These are phyloP conservation scores for Tigriopus californicus DNA, from an alignment of 2,888 invertebrate species.

Conservation along the genomic window DNA sequence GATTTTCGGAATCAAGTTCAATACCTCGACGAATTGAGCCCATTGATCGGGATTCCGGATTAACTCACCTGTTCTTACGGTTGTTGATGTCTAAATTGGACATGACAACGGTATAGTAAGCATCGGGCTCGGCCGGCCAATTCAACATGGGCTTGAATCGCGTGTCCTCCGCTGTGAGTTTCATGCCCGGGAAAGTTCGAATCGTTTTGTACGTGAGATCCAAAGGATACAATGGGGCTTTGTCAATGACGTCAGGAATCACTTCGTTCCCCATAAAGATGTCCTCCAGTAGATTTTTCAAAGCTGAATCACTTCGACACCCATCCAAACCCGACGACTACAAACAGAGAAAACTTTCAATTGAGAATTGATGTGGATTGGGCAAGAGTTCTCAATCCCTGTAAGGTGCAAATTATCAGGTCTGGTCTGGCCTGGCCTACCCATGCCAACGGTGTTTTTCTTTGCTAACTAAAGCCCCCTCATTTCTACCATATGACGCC, in stretches of 20 bases:
- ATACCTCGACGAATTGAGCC: too few species aligned
- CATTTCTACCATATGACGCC: too few species aligned
- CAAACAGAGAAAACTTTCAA: too few species aligned
- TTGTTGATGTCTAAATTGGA: slow-evolving; percentile 16
- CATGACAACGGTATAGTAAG: slow-evolving; percentile 12
- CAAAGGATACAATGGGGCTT: slow-evolving; percentile 13
- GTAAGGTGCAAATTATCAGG: too few species aligned
- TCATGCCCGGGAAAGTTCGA: slow-evolving; percentile 15
- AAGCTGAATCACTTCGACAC: background rate
- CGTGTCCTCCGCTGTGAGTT: slow-evolving; percentile 14
- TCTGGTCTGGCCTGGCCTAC: too few species aligned
- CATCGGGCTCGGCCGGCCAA: slow-evolving; percentile 9
- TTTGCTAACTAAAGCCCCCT: too few species aligned
- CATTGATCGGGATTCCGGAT: background rate
- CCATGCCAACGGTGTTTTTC: too few species aligned
- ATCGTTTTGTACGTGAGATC: slow-evolving; percentile 15
- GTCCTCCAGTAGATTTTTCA: background rate
- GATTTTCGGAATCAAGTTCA: too few species aligned
- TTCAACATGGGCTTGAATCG: slow-evolving; percentile 8
- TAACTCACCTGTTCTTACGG: slow-evolving; percentile 9
- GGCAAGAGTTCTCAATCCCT: too few species aligned
- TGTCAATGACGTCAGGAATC: slow-evolving; percentile 13
- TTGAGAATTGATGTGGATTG: too few species aligned
- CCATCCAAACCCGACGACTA: background rate
- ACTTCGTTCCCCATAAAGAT: slow-evolving; percentile 14